Percentiles rank a stretch among this genome's conserved stretches.
Evolutionary conservation across 2,888 invertebrate species (phyloP).

Genomic region (Drosophila quinaria): DNA sequence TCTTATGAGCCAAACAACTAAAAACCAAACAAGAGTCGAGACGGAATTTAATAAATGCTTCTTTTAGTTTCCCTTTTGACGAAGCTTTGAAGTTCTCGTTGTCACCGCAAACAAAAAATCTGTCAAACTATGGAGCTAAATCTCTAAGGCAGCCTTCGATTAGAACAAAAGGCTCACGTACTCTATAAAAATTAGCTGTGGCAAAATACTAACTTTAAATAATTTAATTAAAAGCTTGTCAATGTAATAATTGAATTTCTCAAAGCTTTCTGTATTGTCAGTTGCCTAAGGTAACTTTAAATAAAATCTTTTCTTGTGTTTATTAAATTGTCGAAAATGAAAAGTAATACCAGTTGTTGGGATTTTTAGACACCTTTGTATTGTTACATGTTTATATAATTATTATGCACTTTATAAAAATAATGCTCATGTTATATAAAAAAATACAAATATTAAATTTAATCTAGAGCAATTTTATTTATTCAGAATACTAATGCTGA

Average conservation of each 20-base stretch:
- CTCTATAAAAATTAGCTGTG: too few relatives aligned
- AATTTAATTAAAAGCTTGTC: constrained; percentile 6
- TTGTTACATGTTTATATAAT: too few relatives aligned
- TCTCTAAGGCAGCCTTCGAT: constrained; percentile 17
- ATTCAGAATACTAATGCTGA: too few relatives aligned
- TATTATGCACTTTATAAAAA: too few relatives aligned
- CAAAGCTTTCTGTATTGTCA: neutral
- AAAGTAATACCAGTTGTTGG: too few relatives aligned
- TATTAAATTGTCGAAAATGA: too few relatives aligned
- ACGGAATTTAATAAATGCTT: constrained; percentile 72
- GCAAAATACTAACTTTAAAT: too few relatives aligned
- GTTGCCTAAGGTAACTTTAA: neutral
- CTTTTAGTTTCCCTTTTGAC: constrained; percentile 44
- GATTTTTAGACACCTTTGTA: too few relatives aligned
- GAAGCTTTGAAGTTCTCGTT: constrained; percentile 65
- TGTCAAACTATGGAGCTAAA: constrained; percentile 13
- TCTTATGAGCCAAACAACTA: constrained; percentile 25
- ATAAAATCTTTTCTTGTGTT: too few relatives aligned
- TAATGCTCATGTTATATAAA: too few relatives aligned
- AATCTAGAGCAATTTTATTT: too few relatives aligned
- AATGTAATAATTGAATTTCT: neutral
- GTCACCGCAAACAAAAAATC: constrained; percentile 35
- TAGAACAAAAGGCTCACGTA: constrained; percentile 7
- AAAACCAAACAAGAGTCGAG: constrained; percentile 32
- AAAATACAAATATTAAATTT: too few relatives aligned